phyloP scores from a whole-genome alignment of 2,113 vertebrate species.

The Chaetodon auriga region DNA sequence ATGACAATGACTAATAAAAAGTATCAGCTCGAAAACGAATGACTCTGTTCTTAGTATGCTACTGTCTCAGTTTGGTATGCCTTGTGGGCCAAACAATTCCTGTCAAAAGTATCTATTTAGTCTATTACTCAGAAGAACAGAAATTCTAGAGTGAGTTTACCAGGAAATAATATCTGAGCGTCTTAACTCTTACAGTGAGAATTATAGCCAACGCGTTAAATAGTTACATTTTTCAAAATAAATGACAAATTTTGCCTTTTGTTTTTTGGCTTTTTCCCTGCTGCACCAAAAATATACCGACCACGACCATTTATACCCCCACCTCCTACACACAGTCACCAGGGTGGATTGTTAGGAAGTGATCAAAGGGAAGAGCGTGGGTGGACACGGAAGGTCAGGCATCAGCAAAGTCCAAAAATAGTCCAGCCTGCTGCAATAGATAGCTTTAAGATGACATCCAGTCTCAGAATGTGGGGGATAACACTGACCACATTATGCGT shows the following conservation, averaged over 20 bases:
- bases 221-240: too few relatives aligned
- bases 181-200: background rate
- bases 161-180: too few relatives aligned
- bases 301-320: background rate
- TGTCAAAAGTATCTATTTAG: too few relatives aligned
- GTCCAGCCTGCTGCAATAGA: background rate
- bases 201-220: background rate
- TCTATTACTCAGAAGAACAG: too few relatives aligned
- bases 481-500: background rate
- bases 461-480: background rate
- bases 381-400: constrained; percentile 14
- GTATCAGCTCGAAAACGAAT: too few relatives aligned
- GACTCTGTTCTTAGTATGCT: too few relatives aligned
- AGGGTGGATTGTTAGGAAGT: background rate
- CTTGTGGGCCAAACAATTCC: too few relatives aligned
- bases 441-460: background rate
- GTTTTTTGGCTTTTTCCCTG: background rate
- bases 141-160: too few relatives aligned
- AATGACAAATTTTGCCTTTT: background rate
- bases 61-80: too few relatives aligned
- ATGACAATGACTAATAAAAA: background rate
- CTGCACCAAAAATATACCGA: too few relatives aligned
- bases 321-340: background rate
- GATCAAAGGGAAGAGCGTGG: constrained; percentile 1
- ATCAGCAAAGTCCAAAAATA: constrained; percentile 9